A percentile compares a stretch with the other conserved stretches of the same genome.
Conservation (phyloP, 2,888 invertebrate species). For the Lycia hirtaria region DNA sequence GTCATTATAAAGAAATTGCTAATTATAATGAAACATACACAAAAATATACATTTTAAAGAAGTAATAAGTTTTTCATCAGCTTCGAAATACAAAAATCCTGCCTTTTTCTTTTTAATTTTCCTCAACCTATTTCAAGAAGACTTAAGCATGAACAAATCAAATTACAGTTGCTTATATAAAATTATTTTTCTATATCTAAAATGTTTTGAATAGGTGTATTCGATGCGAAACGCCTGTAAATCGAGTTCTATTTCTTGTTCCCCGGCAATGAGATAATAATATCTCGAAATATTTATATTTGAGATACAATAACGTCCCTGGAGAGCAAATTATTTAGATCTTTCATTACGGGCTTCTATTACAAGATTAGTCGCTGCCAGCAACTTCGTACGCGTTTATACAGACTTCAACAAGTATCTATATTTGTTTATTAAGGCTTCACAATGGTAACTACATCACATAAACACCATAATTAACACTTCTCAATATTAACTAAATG, state of each 20-base stretch:
- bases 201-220: neutral
- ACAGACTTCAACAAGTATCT: too few relatives aligned
- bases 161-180: neutral
- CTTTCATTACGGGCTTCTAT: neutral
- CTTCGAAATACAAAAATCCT: too few relatives aligned
- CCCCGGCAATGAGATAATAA: neutral
- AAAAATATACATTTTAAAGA: too few relatives aligned
- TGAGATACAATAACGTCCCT: neutral
- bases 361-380: neutral
- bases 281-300: constrained; percentile 3
- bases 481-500: too few relatives aligned
- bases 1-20: too few relatives aligned
- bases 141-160: neutral
- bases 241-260: neutral
- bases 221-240: neutral
- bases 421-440: too few relatives aligned
- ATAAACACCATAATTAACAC: too few relatives aligned
- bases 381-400: too few relatives aligned
- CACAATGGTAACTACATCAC: too few relatives aligned
- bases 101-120: too few relatives aligned
- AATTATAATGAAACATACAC: too few relatives aligned
- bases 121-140: neutral
- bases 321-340: neutral
- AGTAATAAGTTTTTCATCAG: too few relatives aligned
- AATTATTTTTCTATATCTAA: neutral